Evolutionary conservation across 2,888 invertebrate species (phyloP), one percentile per base, ranked within the genome.

Genomic region (Microctonus hyperodae): DNA sequence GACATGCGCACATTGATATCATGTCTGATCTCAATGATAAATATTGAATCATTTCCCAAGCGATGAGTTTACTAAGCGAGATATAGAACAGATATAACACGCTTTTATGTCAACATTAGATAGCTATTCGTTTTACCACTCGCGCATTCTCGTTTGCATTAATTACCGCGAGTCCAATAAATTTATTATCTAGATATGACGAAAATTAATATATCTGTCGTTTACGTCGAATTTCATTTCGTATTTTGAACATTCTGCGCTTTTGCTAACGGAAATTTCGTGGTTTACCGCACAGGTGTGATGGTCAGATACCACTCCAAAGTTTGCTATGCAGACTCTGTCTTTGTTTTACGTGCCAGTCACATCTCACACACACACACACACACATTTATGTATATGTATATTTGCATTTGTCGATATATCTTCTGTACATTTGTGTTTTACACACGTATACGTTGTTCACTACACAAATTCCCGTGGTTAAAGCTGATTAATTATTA

Each of bases 401-500:
- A 25, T 20, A 53, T 33, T 44, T 16, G 16, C 11, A 33, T 57
- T 16, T 53, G 35, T 57, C 10, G 11, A 35, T 58, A 48, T 67
- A 64, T 69, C 61, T 50, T n/a, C 16, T 37, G 44, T 61, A 25
- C n/a, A 59, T 57, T 35, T 40, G 16, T 44, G 28, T 25, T 28
- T 67, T 51, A 57, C 58, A 58, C 69, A 40, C 9, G 33, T 10
- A 10, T 67, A 51, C 56, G 33, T 61, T 61, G 48, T 50, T 53
- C 57, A 62, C 65, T 63, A 55, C 60, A 56, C 59, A 60, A 59
- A 58, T 68, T 66, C 5, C 57, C 60, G 61, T 33, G 57, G 60
- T 50, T 65, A 68, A 72, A 68, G 69, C 63, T 68, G 70, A 75
- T 74, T 76, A 75, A 73, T 73, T 72, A 74, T 76, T 74, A 70